Evolutionary conservation across 2,797 vertebrate genomes (phyloP).

Genomic region (Xenopus petersii): DNA sequence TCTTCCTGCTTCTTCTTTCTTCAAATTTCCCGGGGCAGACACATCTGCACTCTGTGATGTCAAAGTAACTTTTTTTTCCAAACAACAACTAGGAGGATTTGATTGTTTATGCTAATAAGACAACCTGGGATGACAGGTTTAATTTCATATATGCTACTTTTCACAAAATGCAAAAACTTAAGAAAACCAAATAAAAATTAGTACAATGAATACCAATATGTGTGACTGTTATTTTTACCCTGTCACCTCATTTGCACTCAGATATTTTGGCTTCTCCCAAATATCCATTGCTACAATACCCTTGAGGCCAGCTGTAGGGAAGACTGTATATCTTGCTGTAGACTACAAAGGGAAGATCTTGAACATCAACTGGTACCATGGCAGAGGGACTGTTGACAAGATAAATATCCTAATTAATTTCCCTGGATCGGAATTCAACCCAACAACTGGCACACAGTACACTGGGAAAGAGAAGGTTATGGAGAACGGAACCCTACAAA

Average conservation of each 20-base stretch:
- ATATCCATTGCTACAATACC: neutral
- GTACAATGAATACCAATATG: too few relatives aligned
- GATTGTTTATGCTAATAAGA: too few relatives aligned
- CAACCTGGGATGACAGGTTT: too few relatives aligned
- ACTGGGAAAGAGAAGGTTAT: neutral
- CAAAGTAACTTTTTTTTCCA: too few relatives aligned
- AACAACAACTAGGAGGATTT: too few relatives aligned
- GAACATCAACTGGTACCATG: conserved; percentile 9
- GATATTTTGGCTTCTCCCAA: neutral
- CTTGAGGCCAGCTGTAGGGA: neutral
- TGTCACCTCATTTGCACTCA: too few relatives aligned
- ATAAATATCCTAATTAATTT: neutral
- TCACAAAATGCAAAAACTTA: too few relatives aligned
- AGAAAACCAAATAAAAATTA: too few relatives aligned
- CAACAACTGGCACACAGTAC: neutral
- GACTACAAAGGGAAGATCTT: neutral
- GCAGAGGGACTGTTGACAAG: neutral
- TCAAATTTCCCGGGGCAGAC: too few relatives aligned
- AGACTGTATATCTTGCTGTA: neutral
- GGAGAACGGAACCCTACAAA: neutral
- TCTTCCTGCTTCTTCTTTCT: too few relatives aligned
- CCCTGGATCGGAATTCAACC: neutral
- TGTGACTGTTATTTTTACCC: neutral
- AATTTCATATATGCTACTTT: too few relatives aligned
- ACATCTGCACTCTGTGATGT: too few relatives aligned